Evolutionary conservation across 1,140 invertebrate species (phyloP).

Genomic region (Chionoecetes opilio): DNA sequence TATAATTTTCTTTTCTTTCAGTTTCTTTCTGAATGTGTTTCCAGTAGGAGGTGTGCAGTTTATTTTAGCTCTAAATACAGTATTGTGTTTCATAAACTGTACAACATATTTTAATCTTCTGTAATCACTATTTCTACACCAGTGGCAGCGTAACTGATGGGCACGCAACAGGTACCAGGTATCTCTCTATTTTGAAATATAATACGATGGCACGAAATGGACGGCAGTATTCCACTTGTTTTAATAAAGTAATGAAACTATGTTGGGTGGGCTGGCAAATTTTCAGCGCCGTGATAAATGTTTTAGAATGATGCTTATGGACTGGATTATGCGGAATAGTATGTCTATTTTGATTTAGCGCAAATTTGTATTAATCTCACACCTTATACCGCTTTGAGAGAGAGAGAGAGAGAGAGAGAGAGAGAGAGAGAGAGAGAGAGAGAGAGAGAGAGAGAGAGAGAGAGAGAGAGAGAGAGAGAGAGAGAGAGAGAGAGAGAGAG

Average conservation of each 20-base stretch:
- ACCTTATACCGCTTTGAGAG: background rate
- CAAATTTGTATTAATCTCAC: background rate
- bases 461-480: background rate
- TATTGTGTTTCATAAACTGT: background rate
- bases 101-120: background rate
- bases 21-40: background rate
- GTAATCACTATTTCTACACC: background rate
- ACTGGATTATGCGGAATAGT: background rate
- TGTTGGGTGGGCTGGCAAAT: background rate
- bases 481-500: no score
- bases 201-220: background rate
- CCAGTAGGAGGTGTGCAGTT: no score
- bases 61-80: background rate
- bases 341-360: background rate
- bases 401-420: conserved; percentile 23
- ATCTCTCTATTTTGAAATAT: background rate
- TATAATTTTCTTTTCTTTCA: background rate
- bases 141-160: background rate
- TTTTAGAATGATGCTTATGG: background rate
- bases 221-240: background rate
- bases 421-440: conserved; percentile 27
- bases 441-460: conserved; percentile 24
- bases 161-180: background rate
- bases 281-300: background rate
- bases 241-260: background rate